Percentiles rank a stretch among this genome's conserved stretches.
Conservation (phyloP, 2,888 invertebrate genomes). For the Abrostola tripartita region DNA sequence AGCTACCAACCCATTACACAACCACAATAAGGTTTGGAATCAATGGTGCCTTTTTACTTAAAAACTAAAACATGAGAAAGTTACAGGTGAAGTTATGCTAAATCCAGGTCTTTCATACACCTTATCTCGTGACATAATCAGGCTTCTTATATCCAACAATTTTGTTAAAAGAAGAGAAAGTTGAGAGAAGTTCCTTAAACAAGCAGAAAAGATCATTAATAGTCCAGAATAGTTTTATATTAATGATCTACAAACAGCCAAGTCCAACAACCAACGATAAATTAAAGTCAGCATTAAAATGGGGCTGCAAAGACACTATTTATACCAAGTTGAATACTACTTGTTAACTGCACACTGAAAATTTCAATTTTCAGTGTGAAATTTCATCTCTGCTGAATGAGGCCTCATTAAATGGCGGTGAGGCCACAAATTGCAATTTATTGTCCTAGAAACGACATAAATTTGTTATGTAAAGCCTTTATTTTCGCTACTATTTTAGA, state of each 20-base stretch:
- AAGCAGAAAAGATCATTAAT: too few relatives aligned
- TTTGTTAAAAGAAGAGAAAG: too few relatives aligned
- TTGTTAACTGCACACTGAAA: constrained; percentile 58
- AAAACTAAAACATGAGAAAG: too few relatives aligned
- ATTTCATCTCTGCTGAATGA: constrained; percentile 58
- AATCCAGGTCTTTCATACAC: too few relatives aligned
- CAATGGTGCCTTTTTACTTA: too few relatives aligned
- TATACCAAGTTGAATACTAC: constrained; percentile 51
- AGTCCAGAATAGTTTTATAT: not conserved
- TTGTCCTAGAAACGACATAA: constrained; percentile 56
- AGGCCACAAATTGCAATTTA: constrained; percentile 64
- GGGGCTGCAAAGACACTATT: constrained; percentile 39
- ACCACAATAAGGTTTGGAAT: too few relatives aligned
- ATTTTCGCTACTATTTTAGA: constrained; percentile 35
- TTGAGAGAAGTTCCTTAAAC: too few relatives aligned
- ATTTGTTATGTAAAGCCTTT: constrained; percentile 52
- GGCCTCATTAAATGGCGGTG: constrained; percentile 58
- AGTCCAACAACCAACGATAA: constrained; percentile 27
- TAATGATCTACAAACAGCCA: not conserved
- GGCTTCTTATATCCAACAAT: too few relatives aligned
- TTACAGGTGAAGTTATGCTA: too few relatives aligned
- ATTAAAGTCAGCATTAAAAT: constrained; percentile 41
- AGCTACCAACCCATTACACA: too few relatives aligned
- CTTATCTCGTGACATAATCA: too few relatives aligned
- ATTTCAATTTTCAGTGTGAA: constrained; percentile 68